phyloP scores from a whole-genome alignment of 2,888 invertebrate genomes.

The Gisinianus flammeolus region DNA sequence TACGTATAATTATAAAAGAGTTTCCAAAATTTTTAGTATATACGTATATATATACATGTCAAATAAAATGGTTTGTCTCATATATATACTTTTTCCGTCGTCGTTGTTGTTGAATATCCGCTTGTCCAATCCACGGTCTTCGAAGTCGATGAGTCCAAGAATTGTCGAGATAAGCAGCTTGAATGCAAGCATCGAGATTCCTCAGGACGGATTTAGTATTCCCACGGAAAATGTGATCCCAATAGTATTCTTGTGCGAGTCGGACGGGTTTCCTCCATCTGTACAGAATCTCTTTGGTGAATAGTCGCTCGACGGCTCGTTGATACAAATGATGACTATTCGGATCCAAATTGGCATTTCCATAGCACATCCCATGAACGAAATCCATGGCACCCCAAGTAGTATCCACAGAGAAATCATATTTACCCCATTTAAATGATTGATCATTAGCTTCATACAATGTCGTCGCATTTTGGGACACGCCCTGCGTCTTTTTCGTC shows the following conservation, averaged over 20 bases:
- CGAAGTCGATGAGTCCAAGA: slow-evolving; percentile 50
- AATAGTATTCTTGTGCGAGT: slow-evolving; percentile 43
- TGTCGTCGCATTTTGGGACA: background rate
- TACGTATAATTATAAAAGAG: too few relatives aligned
- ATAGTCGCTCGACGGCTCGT: slow-evolving; percentile 35
- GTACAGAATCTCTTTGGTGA: slow-evolving; percentile 24
- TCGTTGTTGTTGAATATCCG: too few relatives aligned
- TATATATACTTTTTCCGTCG: too few relatives aligned
- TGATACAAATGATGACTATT: slow-evolving; percentile 38
- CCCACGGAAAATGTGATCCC: slow-evolving; percentile 49
- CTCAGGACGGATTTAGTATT: slow-evolving; percentile 41
- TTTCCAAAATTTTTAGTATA: too few relatives aligned
- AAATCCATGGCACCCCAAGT: slow-evolving; percentile 43
- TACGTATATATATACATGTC: too few relatives aligned
- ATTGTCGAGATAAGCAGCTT: slow-evolving; percentile 46
- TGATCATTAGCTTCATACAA: slow-evolving; percentile 33
- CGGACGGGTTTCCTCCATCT: slow-evolving; percentile 42
- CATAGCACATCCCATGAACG: slow-evolving; percentile 33
- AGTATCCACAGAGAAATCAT: slow-evolving; percentile 46
- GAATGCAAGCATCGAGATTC: slow-evolving; percentile 50
- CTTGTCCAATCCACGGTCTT: slow-evolving; percentile 31
- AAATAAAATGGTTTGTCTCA: too few relatives aligned
- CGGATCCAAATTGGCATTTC: background rate
- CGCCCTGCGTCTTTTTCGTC: background rate
- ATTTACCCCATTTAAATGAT: slow-evolving; percentile 42